phyloP scores from a whole-genome alignment of 2,797 vertebrate species.

The Fundulus diaphanus region DNA sequence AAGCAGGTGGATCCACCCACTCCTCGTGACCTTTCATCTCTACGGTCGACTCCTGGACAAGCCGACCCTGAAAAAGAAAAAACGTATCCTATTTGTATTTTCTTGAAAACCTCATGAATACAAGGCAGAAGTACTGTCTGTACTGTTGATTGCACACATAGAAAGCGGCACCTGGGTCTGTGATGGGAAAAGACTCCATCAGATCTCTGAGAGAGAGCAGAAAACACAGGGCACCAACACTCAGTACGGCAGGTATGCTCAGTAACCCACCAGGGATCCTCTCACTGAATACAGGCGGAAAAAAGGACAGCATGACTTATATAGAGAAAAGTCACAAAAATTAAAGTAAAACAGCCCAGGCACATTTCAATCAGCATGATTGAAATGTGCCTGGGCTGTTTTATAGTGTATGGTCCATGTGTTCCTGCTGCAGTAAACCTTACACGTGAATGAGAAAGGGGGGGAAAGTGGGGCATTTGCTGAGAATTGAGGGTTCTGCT shows the following conservation, averaged over 20 bases:
- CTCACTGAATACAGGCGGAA: conserved; percentile 55
- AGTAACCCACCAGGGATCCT: conserved; percentile 25
- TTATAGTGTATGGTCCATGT: neutral
- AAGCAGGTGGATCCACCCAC: neutral
- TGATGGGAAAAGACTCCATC: conserved; percentile 44
- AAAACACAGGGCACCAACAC: conserved; percentile 58
- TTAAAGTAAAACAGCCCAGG: conserved; percentile 31
- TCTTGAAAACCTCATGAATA: neutral
- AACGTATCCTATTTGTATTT: neutral
- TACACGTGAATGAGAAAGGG: conserved; percentile 40
- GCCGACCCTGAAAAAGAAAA: neutral
- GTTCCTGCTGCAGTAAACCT: conserved; percentile 24
- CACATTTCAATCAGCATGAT: conserved; percentile 9
- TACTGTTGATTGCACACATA: conserved; percentile 36
- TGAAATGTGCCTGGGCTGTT: neutral
- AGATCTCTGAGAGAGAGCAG: conserved; percentile 59
- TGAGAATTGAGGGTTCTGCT: conserved; percentile 58
- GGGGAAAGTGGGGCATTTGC: conserved; percentile 50
- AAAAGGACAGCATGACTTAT: conserved; percentile 52
- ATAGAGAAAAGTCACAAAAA: conserved; percentile 29
- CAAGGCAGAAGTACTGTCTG: conserved; percentile 9
- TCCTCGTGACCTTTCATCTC: conserved; percentile 5
- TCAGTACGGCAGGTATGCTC: conserved; percentile 8
- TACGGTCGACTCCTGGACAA: neutral
- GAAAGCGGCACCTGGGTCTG: conserved; percentile 20